Evolutionary conservation across 2,113 vertebrate species (phyloP), one percentile per base, ranked within the genome.

Genomic region (Acinonyx jubatus): DNA sequence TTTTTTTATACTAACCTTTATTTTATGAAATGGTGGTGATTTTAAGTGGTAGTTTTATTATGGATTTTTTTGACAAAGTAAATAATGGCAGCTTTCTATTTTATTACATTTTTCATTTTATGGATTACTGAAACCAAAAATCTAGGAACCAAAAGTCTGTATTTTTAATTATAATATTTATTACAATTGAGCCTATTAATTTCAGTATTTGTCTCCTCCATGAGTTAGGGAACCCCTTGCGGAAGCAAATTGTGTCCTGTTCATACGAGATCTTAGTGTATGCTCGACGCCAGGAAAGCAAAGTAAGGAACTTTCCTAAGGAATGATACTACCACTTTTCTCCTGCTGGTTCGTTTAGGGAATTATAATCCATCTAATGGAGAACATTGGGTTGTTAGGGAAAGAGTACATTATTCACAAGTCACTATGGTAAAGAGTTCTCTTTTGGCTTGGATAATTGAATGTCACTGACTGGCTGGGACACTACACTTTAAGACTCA

Each of bases 391-490:
- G 36, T 33, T 25, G 27, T 55, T 55, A 50, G 66, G 25, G 23
- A 63, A 81, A 66, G 31, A 4, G 12, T 27, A 5, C 31, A 4
- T 25, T 36, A 5, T 78, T 78, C 31, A 78, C 16, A 76, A 76
- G 23, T 29, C 31, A 48, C 74, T 48, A 31, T 4, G 27, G n/a
- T 45, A 25, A 68, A n/a, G 16, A 38, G 14, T 5, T 33, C 48
- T 82, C 19, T 13, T 1, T 52, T 45, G 4, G 7, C 27, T 29
- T 66, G 16, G 15, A 8, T 41, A 19, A 76, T 1, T 3, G 23
- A 21, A 31, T 3, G 4, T 78, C 0, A 1, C 7, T 4, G 21
- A 50, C 4, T 3, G 7, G 27, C 10, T 0, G 25, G 16, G 38
- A 36, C 21, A 48, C 63, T 25, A 0, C 1, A 12, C 61, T n/a